Evolutionary conservation across 2,888 invertebrate species (phyloP), one percentile per base, ranked within the genome.

Genomic region (Dicranocentrus wangi): DNA sequence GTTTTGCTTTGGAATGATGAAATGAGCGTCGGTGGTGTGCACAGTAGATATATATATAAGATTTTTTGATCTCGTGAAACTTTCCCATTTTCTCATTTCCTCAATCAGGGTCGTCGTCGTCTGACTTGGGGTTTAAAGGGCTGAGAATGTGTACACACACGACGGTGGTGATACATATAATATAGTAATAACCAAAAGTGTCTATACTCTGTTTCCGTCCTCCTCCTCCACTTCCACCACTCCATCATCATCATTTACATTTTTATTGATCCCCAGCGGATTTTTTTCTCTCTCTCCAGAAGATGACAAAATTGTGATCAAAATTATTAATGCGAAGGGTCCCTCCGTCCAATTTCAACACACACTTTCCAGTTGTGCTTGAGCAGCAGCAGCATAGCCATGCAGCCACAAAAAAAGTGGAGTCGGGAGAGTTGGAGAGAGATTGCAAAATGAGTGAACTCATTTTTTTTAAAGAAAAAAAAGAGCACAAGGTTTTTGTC

Each of bases 211-310:
- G 17, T 21, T n/a, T 13, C 5, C 5, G 39, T 39, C 7, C 15
- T 25, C 10, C 19, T 23, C 21, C 5, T 28, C 32, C 61, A 1
- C 25, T 28, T 60, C 43, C 32, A 32, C 10, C 47, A 43, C 60
- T 76, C 25, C 47, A 68, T 55, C 32, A 32, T 32, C 47, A 43
- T 66, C 80, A 82, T 82, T 82, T 82, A 69, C 82, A 82, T 82
- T 82, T 82, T 82, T 82, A 82, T 80, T 82, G 82, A 82, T 82
- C 82, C 79, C 80, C n/a, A 13, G 32, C 32, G 42, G 82, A 73
- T 23, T 28, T 58, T 73, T 51, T 71, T 28, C n/a, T n/a, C n/a
- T n/a, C 32, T 10, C 32, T 32, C 32, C 3, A 7, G 32, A 66
- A 51, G 55, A 63, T 53, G 77, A 77, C 63, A 77, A 39, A 70